These are phyloP conservation scores for Lypha dubia DNA, from an alignment of 2,888 invertebrate species.

Conservation along the genomic window DNA sequence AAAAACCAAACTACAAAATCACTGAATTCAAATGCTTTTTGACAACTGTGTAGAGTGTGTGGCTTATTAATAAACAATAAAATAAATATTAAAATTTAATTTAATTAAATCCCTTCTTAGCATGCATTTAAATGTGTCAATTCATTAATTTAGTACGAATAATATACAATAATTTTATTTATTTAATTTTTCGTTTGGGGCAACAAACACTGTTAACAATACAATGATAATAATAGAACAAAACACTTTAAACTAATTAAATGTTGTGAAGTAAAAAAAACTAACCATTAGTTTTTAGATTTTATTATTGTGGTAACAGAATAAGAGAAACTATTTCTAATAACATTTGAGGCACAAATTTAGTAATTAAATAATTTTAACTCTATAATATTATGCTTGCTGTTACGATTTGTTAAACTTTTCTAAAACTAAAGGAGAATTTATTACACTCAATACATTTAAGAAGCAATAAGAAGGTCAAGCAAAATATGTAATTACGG, in stretches of 20 bases:
- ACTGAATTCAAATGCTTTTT: conserved; percentile 60
- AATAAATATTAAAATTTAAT: conserved; percentile 18
- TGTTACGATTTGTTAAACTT: background rate
- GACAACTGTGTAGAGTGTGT: conserved; percentile 61
- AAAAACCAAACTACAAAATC: conserved; percentile 37
- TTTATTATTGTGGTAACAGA: background rate
- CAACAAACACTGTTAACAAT: conserved; percentile 24
- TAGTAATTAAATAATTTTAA: background rate
- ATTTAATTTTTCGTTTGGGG: conserved; percentile 24
- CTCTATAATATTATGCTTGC: background rate
- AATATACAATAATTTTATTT: conserved; percentile 24
- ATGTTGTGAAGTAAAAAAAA: background rate
- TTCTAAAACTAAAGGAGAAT: background rate
- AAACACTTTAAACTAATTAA: background rate
- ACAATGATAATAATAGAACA: background rate
- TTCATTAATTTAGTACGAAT: conserved; percentile 43
- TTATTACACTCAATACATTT: background rate
- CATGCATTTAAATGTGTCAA: conserved; percentile 67
- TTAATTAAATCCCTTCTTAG: conserved; percentile 50
- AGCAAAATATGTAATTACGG: too few relatives aligned
- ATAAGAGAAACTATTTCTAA: background rate
- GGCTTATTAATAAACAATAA: conserved; percentile 53
- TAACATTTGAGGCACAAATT: background rate
- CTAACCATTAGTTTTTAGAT: background rate
- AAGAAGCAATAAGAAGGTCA: background rate